Conservation (phyloP, 2,113 vertebrate species). For the Lynx canadensis region DNA sequence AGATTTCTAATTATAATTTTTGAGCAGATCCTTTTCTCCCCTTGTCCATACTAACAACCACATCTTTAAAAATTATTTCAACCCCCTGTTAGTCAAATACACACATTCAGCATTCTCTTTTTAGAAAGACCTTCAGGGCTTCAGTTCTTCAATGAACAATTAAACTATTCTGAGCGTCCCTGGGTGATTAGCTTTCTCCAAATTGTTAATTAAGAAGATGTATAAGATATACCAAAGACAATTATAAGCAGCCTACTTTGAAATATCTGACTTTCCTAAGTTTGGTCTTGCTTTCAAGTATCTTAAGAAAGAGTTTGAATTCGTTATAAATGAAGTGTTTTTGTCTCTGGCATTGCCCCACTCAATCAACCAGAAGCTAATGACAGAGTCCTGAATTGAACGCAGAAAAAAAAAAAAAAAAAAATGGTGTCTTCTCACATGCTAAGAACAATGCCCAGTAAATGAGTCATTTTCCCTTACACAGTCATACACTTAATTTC, state of each 20-base stretch:
- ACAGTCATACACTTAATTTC: not conserved
- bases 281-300: not conserved
- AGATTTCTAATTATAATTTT: slow-evolving; percentile 37
- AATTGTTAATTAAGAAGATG: slow-evolving; percentile 57
- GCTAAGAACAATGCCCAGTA: not conserved
- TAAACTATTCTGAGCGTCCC: slow-evolving; percentile 30
- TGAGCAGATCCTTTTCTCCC: slow-evolving; percentile 8
- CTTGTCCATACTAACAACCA: slow-evolving; percentile 16
- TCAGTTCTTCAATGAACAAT: not conserved
- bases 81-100: slow-evolving; percentile 4
- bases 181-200: slow-evolving; percentile 34
- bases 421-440: not conserved
- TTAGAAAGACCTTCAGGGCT: not conserved
- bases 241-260: slow-evolving; percentile 4
- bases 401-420: not conserved
- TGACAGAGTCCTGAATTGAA: not conserved
- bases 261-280: not conserved
- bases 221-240: slow-evolving; percentile 15
- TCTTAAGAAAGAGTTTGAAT: not conserved
- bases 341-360: not conserved
- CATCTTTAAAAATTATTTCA: not conserved
- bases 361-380: not conserved
- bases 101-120: not conserved
- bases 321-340: not conserved
- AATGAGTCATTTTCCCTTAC: not conserved